A percentile compares a stretch with the other conserved stretches of the same genome.
These are phyloP conservation scores for Clarias pachynema DNA, from an alignment of 2,797 vertebrate genomes.

Conservation along the genomic window DNA sequence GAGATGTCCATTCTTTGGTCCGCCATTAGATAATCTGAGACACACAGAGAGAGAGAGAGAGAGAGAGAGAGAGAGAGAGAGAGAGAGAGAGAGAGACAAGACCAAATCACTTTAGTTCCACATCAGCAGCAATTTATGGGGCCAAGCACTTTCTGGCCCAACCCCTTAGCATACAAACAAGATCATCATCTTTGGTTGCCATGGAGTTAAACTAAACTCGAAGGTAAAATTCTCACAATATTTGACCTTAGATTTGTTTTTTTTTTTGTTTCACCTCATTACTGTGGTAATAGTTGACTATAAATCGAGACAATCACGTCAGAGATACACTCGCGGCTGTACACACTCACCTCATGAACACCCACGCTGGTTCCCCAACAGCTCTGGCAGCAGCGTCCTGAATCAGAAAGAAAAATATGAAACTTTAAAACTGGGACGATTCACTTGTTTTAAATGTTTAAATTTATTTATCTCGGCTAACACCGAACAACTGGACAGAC, in stretches of 20 bases:
- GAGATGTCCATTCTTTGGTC: conserved; percentile 99
- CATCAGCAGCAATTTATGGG: neutral
- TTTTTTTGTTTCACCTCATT: neutral
- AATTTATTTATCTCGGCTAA: too few relatives aligned
- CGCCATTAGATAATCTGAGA: conserved; percentile 92
- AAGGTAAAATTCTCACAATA: neutral
- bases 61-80: conserved; percentile 27
- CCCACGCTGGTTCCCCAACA: conserved; percentile 75
- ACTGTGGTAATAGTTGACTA: too few relatives aligned
- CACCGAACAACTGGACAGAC: too few relatives aligned
- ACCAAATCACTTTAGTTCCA: neutral
- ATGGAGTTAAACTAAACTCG: neutral
- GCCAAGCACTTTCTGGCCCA: neutral
- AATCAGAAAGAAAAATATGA: conserved; percentile 17
- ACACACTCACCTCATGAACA: conserved; percentile 77
- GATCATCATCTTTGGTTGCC: neutral
- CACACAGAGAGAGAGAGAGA: conserved; percentile 28
- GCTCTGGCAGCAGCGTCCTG: conserved; percentile 65
- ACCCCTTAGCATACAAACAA: neutral
- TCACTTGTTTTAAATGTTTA: too few relatives aligned
- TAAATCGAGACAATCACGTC: too few relatives aligned
- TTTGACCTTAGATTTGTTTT: neutral
- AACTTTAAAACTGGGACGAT: neutral
- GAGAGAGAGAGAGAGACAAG: neutral
- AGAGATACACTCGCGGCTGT: too few relatives aligned